phyloP scores from a whole-genome alignment of 2,113 vertebrate species.

The Lepidiolamprologus cunningtoni region DNA sequence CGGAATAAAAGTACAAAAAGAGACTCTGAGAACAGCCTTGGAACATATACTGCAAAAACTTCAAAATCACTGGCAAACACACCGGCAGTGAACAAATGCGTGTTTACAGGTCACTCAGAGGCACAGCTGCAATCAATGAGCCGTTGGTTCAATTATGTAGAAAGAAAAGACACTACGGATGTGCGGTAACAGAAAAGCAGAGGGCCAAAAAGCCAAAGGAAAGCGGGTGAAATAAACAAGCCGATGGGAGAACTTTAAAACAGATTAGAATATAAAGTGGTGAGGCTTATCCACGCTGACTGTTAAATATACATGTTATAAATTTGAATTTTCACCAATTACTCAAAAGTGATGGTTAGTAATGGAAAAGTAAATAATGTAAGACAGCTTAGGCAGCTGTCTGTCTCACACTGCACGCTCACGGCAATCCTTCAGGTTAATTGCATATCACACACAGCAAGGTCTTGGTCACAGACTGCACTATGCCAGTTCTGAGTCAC shows the following conservation, averaged over 20 bases:
- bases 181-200: background rate
- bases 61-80: background rate
- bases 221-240: background rate
- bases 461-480: background rate
- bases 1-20: background rate
- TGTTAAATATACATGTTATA: background rate
- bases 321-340: background rate
- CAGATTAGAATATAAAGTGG: background rate
- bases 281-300: background rate
- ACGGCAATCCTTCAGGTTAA: background rate
- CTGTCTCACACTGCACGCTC: background rate
- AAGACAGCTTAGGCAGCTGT: background rate
- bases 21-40: background rate
- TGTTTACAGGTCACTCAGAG: background rate
- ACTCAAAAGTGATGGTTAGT: background rate
- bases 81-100: background rate
- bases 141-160: background rate
- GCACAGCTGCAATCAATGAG: background rate
- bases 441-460: background rate
- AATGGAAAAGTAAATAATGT: background rate
- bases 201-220: background rate
- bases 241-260: background rate
- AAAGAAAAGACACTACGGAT: background rate
- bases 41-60: background rate
- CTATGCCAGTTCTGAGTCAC: background rate